Evolutionary conservation across 2,797 vertebrate species (phyloP), one percentile per base, ranked within the genome.

Genomic region (Cryptoblepharus egeriae): DNA sequence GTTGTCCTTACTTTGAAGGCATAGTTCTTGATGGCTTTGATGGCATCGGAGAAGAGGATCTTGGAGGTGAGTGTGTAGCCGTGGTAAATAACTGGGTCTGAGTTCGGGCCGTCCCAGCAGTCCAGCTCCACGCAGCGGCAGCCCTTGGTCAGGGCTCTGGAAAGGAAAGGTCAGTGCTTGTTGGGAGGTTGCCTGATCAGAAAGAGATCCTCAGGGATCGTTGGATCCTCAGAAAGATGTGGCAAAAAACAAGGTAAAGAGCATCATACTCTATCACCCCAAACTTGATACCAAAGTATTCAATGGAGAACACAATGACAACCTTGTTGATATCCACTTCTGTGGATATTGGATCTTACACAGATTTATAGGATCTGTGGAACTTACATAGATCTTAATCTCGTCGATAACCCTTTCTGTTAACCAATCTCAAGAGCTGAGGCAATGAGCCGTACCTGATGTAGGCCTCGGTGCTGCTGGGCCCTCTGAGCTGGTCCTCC

Each of bases 71-170:
- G 96, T 0, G 98, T 99, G 93, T 99, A 96, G 77, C 99, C 99
- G 0, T 99, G 99, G 90, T 99, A 99, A 90, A 99, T 97, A 32
- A 99, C 3, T 0, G 99, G 99, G 65, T 99, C 97, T 0, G 95
- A 97, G 45, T 97, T 96, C 12, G 96, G 89, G 4, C 98, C 99
- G 0, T 99, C 98, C 98, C 98, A 99, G 90, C 97, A 98, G 91
- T 99, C 99, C 52, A 99, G 94, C 81, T 99, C 99, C 93, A 99
- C 95, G 61, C 99, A 99, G 82, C 99, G 98, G 65, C 99, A 99
- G 89, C 98, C 96, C 94, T 98, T 99, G 94, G 96, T 96, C 79
- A 99, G 94, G 0, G 98, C 98, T 92, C 98, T 99, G 91, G 1
- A 58, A 89, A 78, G 18, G 86, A 86, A 88, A 65, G 85, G 89